These are phyloP conservation scores for Drosophila tropicalis DNA, from an alignment of 1,140 invertebrate genomes.

Conservation along the genomic window DNA sequence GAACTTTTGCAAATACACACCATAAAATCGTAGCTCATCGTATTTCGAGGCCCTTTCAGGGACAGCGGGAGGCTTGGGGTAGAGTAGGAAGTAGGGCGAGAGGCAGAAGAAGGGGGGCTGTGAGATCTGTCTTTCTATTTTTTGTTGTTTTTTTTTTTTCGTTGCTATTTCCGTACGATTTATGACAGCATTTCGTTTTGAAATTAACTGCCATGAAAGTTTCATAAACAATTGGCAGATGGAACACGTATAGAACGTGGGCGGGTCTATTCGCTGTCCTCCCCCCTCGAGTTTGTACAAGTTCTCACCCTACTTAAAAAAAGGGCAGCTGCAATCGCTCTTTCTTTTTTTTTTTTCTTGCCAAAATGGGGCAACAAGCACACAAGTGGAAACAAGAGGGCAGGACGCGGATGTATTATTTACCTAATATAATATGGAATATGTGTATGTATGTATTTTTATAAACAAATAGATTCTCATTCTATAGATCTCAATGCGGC, in stretches of 20 bases:
- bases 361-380: neutral
- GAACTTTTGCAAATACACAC: conserved; percentile 51
- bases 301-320: conserved; percentile 3
- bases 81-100: too few relatives aligned
- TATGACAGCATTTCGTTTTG: conserved; percentile 58
- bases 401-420: neutral
- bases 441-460: too few relatives aligned
- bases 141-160: conserved; percentile 10
- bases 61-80: neutral
- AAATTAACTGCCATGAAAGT: conserved; percentile 61
- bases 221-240: conserved; percentile 58
- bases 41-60: neutral
- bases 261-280: too few relatives aligned
- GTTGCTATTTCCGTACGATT: conserved; percentile 53
- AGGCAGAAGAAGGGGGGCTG: neutral
- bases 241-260: neutral
- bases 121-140: neutral
- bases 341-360: neutral
- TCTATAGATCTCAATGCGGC: neutral
- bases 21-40: conserved; percentile 4
- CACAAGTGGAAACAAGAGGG: neutral
- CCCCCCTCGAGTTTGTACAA: neutral
- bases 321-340: conserved; percentile 37
- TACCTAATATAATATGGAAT: too few relatives aligned
- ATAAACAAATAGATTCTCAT: conserved; percentile 18